Percentiles rank a stretch among this genome's conserved stretches.
Evolutionary conservation across 30 jellyfish, hydroid and myxozoan species (phyloP).

Genomic region (Clytia hemisphaerica): DNA sequence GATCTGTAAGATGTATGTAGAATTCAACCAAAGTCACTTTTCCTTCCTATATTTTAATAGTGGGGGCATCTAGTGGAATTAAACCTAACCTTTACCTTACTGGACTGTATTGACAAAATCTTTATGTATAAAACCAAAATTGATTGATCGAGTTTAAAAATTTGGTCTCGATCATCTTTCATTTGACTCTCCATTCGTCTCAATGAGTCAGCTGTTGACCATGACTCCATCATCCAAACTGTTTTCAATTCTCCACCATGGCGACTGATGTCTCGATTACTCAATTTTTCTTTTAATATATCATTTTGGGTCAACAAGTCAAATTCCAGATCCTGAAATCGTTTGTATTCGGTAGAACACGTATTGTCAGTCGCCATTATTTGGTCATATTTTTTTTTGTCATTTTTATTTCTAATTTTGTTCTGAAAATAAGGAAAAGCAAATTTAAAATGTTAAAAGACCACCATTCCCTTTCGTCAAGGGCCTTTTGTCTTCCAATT

Average conservation of each 20-base stretch:
- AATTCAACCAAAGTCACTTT: too few relatives aligned
- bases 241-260: constrained; percentile 53
- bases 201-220: constrained; percentile 70
- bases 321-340: constrained; percentile 2
- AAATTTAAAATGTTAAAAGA: too few relatives aligned
- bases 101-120: constrained; percentile 16
- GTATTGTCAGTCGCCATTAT: neutral
- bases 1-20: too few relatives aligned
- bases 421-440: too few relatives aligned
- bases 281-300: neutral
- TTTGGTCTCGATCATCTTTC: constrained; percentile 7
- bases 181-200: constrained; percentile 41
- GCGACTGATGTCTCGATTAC: neutral
- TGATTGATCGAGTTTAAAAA: constrained; percentile 18
- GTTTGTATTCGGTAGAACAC: constrained; percentile 2
- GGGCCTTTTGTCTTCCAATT: too few relatives aligned
- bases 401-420: neutral
- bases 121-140: constrained; percentile 33
- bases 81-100: too few relatives aligned
- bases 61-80: too few relatives aligned
- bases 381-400: neutral
- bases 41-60: too few relatives aligned
- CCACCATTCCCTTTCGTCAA: too few relatives aligned
- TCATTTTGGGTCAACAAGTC: constrained; percentile 5
- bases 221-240: constrained; percentile 85